Conservation (phyloP, 1,140 invertebrate genomes). For the Calycopis cecrops region DNA sequence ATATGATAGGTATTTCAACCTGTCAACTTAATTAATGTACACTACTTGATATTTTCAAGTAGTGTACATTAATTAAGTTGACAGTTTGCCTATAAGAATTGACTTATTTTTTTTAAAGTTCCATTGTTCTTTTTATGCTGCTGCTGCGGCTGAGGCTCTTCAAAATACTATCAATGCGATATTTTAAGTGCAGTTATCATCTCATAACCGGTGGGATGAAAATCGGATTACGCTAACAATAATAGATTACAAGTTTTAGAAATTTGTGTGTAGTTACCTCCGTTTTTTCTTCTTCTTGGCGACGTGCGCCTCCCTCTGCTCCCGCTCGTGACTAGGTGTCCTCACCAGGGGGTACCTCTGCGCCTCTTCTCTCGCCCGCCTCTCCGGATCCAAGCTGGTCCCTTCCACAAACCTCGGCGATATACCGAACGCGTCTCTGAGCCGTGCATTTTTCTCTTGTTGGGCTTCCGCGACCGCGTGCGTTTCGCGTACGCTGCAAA, state of each 20-base stretch:
- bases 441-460: constrained; percentile 93
- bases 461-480: constrained; percentile 98
- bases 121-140: too few species aligned
- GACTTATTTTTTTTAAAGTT: too few species aligned
- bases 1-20: too few species aligned
- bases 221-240: too few species aligned
- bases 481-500: constrained; percentile 89
- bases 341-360: constrained; percentile 79
- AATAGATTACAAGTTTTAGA: neutral
- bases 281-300: constrained; percentile 75
- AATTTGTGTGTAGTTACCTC: constrained; percentile 34
- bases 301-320: constrained; percentile 49
- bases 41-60: too few species aligned
- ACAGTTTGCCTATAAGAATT: too few species aligned
- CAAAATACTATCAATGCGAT: too few species aligned
- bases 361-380: constrained; percentile 78
- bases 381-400: constrained; percentile 91
- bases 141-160: too few species aligned
- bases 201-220: too few species aligned
- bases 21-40: too few species aligned
- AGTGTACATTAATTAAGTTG: too few species aligned
- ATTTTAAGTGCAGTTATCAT: too few species aligned
- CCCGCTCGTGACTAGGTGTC: constrained; percentile 75
- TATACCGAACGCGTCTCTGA: constrained; percentile 96
- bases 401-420: constrained; percentile 95